Evolutionary conservation across 2,113 vertebrate genomes (phyloP).

Genomic region (Ondatra zibethicus): DNA sequence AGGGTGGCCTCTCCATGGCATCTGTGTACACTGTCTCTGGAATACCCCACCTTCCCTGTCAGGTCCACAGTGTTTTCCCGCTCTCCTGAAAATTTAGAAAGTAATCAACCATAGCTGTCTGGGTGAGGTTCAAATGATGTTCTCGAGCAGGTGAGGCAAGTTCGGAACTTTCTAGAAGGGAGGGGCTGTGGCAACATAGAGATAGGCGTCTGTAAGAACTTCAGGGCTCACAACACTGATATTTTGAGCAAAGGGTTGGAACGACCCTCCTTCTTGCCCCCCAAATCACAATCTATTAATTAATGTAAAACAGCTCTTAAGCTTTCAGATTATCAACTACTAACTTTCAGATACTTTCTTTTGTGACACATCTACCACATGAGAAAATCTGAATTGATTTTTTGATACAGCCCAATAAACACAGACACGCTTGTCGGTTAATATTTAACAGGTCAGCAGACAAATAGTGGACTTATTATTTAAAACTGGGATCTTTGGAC

Average conservation of each 20-base stretch:
- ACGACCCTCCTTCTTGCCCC: neutral
- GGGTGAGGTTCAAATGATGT: neutral
- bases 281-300: neutral
- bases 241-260: neutral
- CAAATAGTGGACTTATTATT: neutral
- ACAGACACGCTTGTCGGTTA: neutral
- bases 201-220: too few relatives aligned
- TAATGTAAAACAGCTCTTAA: neutral
- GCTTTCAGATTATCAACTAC: neutral
- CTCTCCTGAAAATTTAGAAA: neutral
- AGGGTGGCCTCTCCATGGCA: neutral
- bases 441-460: neutral
- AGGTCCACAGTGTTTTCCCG: neutral
- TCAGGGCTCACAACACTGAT: neutral
- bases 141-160: neutral
- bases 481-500: slow-evolving; percentile 12
- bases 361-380: neutral
- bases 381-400: slow-evolving; percentile 5
- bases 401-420: slow-evolving; percentile 3
- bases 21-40: neutral
- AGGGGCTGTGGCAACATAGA: neutral
- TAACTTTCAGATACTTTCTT: neutral
- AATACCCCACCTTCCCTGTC: neutral
- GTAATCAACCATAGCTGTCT: neutral
- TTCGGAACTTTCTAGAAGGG: neutral